Base-by-base conservation (phyloP, 1,140 invertebrate genomes). In the Daktulosphaira vitifoliae region DNA sequence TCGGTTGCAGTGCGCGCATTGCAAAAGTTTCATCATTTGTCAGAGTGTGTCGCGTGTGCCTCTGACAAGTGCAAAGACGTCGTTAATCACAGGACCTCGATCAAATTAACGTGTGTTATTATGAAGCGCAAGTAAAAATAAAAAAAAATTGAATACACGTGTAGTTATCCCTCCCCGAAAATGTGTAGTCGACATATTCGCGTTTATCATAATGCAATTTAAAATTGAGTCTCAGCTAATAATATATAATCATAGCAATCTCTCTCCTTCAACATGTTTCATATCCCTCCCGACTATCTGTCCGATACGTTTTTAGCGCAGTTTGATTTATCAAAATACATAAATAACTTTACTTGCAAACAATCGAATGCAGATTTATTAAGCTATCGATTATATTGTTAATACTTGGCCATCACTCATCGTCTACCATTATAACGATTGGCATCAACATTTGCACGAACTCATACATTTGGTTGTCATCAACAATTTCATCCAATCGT, bases 1-100 rank as follows among this genome's bases (percentile, higher is more conserved):
- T 2, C 56, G 18, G 56, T 29, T 4, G 6, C 33, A 6, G 39
- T 48, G 20, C 38, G 38, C 54, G 38, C 25, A 62, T 62, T 62
- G 29, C 56, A 62, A 62, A 62, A 62, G 56, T 62, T 62, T 29
- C 56, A 62, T 62, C 56, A 62, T 62, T 62, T 62, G 56, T 62
- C 56, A 62, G 56, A 29, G 22, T 39, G 26, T 48, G 56, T 62
- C 56, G 56, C 56, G 56, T 62, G 56, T 62, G 56, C 56, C 56
- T 13, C 56, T 62, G 56, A 62, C 56, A 62, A 62, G 39, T 48
- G 56, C n/a, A 44, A 16, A 16, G 29, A 46, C 25, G 42, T 48
- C 42, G 56, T 62, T 62, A 62, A 62, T 62, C 56, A 62, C 42
- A 20, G 25, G 16, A 25, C 44, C 42, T 29, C 42, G 25, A 62